Evolutionary conservation across 2,797 vertebrate species (phyloP).

Genomic region (Furcifer pardalis): DNA sequence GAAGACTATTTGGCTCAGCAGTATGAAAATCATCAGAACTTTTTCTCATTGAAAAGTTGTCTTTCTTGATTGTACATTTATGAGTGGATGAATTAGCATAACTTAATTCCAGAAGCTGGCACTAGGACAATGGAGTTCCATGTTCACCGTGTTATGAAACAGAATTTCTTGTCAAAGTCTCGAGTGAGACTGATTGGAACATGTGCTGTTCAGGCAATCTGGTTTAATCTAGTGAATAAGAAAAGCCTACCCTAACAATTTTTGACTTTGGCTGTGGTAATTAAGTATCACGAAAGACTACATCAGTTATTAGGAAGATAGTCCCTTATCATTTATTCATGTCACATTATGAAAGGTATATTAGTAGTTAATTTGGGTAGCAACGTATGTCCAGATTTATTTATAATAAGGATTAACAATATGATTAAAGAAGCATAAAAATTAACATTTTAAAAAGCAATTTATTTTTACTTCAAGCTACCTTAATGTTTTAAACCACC

Average conservation of each 20-base stretch:
- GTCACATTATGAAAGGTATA: conserved; percentile 18
- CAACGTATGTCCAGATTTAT: conserved; percentile 15
- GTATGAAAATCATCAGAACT: conserved; percentile 4
- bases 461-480: conserved; percentile 23
- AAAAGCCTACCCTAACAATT: background rate
- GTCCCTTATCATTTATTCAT: conserved; percentile 31
- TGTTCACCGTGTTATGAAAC: conserved; percentile 6
- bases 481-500: conserved; percentile 19
- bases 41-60: conserved; percentile 1
- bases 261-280: conserved; percentile 17
- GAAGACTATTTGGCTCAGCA: background rate
- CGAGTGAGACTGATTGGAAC: background rate
- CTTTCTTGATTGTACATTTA: background rate
- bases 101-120: background rate
- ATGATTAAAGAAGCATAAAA: conserved; percentile 39
- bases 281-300: conserved; percentile 30
- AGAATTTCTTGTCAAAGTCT: conserved; percentile 21
- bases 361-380: conserved; percentile 42
- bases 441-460: conserved; percentile 5
- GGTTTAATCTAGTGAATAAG: background rate
- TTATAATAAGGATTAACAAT: conserved; percentile 31
- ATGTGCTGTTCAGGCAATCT: background rate
- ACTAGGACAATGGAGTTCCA: background rate
- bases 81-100: conserved; percentile 11
- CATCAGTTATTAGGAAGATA: conserved; percentile 19